These are phyloP conservation scores for Chaetodon trifascialis DNA, from an alignment of 2,113 vertebrate species.

Conservation along the genomic window DNA sequence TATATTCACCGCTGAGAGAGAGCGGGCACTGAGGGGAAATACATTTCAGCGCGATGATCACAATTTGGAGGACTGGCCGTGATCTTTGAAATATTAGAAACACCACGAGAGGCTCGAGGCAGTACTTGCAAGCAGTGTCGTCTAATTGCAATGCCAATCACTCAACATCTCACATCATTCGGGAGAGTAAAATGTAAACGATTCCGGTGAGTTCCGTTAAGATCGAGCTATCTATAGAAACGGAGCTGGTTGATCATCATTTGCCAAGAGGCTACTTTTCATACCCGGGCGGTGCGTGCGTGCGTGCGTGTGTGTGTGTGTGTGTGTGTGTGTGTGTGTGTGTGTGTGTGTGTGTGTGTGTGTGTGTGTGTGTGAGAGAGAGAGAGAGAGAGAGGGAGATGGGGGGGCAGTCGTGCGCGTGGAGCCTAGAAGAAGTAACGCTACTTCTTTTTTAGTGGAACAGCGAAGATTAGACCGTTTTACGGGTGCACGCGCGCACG, in stretches of 20 bases:
- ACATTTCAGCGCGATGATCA: conserved; percentile 17
- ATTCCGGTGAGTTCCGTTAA: conserved; percentile 33
- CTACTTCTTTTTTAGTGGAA: conserved; percentile 60
- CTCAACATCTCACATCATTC: conserved; percentile 4
- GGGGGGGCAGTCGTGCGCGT: conserved; percentile 63
- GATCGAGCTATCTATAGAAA: conserved; percentile 38
- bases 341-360: conserved; percentile 40
- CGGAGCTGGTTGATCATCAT: conserved; percentile 38
- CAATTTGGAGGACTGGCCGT: neutral
- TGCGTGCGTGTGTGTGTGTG: conserved; percentile 41
- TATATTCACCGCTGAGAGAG: conserved; percentile 24
- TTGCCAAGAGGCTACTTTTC: conserved; percentile 65
- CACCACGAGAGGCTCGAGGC: conserved; percentile 17
- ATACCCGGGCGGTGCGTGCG: conserved; percentile 21
- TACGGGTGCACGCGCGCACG: neutral
- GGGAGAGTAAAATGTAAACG: conserved; percentile 16
- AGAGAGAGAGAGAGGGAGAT: too few relatives aligned
- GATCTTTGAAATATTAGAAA: conserved; percentile 12
- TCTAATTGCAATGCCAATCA: conserved; percentile 45
- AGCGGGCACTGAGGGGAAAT: neutral
- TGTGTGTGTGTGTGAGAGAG: neutral
- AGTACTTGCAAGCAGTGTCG: conserved; percentile 35
- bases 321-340: neutral
- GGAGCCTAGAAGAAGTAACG: conserved; percentile 56
- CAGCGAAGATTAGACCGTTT: conserved; percentile 35